Evolutionary conservation across 2,888 invertebrate species (phyloP), one percentile per base, ranked within the genome.

Genomic region (Chydorus sphaericus): DNA sequence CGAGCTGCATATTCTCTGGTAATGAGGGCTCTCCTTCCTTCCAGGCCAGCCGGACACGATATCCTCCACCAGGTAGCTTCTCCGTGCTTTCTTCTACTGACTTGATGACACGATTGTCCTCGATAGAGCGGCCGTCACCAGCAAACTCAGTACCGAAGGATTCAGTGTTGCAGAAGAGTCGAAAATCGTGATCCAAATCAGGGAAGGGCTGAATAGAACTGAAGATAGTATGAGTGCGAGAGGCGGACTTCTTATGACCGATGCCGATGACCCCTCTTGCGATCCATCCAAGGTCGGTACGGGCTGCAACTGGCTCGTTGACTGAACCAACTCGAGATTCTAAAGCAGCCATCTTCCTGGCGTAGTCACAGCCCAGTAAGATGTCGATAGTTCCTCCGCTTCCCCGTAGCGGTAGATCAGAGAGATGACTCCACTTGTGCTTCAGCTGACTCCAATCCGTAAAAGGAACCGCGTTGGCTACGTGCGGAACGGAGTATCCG

Each of bases 1-100:
- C 60, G 26, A 33, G 28, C 4, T 1, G 6, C 14, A 48, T 39
- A 52, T 59, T 60, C 5, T 54, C 49, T 0, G 58, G 59, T 1
- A 58, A 29, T 1, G 7, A 38, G 3, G 52, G 44, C 16, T 52
- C 52, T 7, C 53, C 52, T 10, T 36, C 11, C 31, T 55, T 57
- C 61, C 61, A 61, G 0, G 59, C 54, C 7, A 60, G 51, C 20
- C 59, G 60, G 7, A 57, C 60, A 36, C 62, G 59, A 51, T 56
- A 61, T n/a, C n/a, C n/a, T 6, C 54, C 55, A 8, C n/a, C n/a
- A n/a, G n/a, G n/a, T n/a, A n/a, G n/a, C n/a, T n/a, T n/a, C n/a
- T n/a, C n/a, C n/a, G n/a, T n/a, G n/a, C n/a, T n/a, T n/a, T n/a
- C n/a, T n/a, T n/a, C n/a, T n/a, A n/a, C n/a, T n/a, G n/a, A n/a